Evolutionary conservation across 2,888 invertebrate species (phyloP).

Genomic region (Tiphia femorata): DNA sequence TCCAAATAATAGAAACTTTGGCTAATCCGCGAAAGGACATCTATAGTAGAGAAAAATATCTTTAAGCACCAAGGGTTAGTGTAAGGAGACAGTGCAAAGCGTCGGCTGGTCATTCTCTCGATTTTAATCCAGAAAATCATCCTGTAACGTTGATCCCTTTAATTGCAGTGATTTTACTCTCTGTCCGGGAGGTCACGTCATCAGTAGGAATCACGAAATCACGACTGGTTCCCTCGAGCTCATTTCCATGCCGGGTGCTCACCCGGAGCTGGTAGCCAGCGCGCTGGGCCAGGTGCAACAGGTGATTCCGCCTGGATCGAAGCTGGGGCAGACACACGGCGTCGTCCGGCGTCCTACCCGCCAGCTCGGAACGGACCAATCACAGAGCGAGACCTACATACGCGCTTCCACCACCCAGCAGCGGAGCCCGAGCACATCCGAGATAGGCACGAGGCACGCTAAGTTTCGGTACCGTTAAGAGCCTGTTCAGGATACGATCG

Average conservation of each 20-base stretch:
- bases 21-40: too few species aligned
- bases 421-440: slow-evolving; percentile 45
- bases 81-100: too few species aligned
- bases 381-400: slow-evolving; percentile 65
- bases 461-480: slow-evolving; percentile 63
- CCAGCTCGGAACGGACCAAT: slow-evolving; percentile 53
- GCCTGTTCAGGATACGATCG: slow-evolving; percentile 8
- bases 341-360: slow-evolving; percentile 44
- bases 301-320: slow-evolving; percentile 46
- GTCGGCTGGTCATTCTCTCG: too few species aligned
- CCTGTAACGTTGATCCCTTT: too few species aligned
- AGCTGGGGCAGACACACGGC: slow-evolving; percentile 22
- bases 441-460: slow-evolving; percentile 43
- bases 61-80: too few species aligned
- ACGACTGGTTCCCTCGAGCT: too few species aligned
- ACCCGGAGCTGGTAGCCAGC: slow-evolving; percentile 42
- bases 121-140: too few species aligned
- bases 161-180: too few species aligned
- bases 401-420: slow-evolving; percentile 47
- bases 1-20: too few species aligned
- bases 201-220: too few species aligned
- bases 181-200: too few species aligned
- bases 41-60: too few species aligned
- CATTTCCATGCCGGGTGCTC: slow-evolving; percentile 38
- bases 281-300: slow-evolving; percentile 48